A percentile compares a stretch with the other conserved stretches of the same genome.
Evolutionary conservation across 2,888 invertebrate species (phyloP).

Genomic region (Athalia rosae): DNA sequence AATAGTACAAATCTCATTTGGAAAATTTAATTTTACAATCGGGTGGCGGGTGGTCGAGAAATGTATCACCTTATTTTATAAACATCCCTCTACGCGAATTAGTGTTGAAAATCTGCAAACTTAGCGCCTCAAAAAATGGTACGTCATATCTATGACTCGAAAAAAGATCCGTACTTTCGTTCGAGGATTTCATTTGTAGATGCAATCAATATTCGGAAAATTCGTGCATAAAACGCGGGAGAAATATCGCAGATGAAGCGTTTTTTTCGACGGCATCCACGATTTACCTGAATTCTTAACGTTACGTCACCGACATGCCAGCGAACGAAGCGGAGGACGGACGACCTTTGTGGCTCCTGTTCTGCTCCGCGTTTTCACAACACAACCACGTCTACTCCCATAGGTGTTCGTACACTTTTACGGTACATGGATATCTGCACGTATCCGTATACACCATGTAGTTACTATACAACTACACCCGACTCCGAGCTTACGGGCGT

Average conservation of each 20-base stretch:
- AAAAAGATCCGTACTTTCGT: too few relatives aligned
- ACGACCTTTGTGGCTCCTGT: conserved; percentile 5
- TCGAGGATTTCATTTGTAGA: too few relatives aligned
- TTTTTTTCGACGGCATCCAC: conserved; percentile 3
- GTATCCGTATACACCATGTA: conserved; percentile 9
- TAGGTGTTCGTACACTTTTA: background rate
- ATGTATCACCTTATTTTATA: too few relatives aligned
- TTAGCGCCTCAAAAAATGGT: too few relatives aligned
- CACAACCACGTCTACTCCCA: background rate
- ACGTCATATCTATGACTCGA: too few relatives aligned
- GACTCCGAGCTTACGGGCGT: conserved; percentile 21
- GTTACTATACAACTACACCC: background rate
- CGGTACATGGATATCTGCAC: background rate
- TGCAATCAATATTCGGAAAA: too few relatives aligned
- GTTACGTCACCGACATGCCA: conserved; percentile 9
- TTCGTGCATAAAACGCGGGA: too few relatives aligned
- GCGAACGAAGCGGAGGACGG: background rate
- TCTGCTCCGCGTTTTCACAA: background rate
- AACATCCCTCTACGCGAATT: too few relatives aligned
- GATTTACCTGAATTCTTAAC: background rate
- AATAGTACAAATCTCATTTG: too few relatives aligned
- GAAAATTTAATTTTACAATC: too few relatives aligned
- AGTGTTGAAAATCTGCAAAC: too few relatives aligned
- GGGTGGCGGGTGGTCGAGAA: too few relatives aligned
- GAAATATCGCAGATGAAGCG: background rate